Evolutionary conservation across 1,140 invertebrate species (phyloP).

Genomic region (Vanessa tameamea): DNA sequence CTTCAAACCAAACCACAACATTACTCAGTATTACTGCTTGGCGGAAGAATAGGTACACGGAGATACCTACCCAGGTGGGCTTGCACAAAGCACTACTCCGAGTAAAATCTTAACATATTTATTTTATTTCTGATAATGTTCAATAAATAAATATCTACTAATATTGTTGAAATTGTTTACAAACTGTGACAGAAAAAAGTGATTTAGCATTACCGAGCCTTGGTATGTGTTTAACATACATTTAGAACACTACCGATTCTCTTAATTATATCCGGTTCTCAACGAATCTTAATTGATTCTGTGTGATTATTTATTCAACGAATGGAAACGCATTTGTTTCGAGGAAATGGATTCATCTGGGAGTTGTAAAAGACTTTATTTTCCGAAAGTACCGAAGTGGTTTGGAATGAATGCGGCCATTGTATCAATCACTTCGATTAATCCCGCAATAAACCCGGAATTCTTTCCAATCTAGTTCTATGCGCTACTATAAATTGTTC

Average conservation of each 20-base stretch:
- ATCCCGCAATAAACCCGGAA: slow-evolving; percentile 2
- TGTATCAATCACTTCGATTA: slow-evolving; percentile 23
- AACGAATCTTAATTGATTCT: slow-evolving; percentile 1
- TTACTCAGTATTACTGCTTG: too few relatives aligned
- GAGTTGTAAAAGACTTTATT: not conserved
- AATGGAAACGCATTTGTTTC: slow-evolving; percentile 4
- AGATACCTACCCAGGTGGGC: too few relatives aligned
- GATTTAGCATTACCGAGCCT: not conserved
- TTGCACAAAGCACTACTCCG: too few relatives aligned
- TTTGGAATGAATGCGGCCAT: slow-evolving; percentile 10
- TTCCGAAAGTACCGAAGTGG: slow-evolving; percentile 7
- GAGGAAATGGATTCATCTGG: slow-evolving; percentile 3
- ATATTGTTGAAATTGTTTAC: not conserved
- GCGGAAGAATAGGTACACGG: too few relatives aligned
- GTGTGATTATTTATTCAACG: slow-evolving; percentile 11
- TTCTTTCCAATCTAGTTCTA: slow-evolving; percentile 19
- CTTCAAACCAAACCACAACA: too few relatives aligned
- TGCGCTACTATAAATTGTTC: not conserved
- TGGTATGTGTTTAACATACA: not conserved
- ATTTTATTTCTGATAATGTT: too few relatives aligned
- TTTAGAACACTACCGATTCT: not conserved
- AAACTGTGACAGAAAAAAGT: not conserved
- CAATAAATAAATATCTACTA: too few relatives aligned
- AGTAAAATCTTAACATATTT: too few relatives aligned
- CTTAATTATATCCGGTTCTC: not conserved